Evolutionary conservation across 2,888 invertebrate genomes (phyloP).

Genomic region (Leptinotarsa peninsularis): DNA sequence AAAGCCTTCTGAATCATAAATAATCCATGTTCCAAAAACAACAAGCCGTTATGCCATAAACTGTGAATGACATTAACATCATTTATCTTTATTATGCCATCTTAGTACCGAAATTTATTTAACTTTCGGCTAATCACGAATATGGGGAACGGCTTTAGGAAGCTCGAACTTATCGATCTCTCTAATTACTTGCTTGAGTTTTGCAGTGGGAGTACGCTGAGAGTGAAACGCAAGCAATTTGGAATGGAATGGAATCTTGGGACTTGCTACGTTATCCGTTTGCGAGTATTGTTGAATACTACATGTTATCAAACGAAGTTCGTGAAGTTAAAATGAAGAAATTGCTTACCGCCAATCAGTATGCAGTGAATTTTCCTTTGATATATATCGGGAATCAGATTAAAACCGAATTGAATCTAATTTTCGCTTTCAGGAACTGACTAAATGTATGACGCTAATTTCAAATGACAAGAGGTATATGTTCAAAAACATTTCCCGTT

Average conservation of each 20-base stretch:
- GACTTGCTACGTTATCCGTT: background rate
- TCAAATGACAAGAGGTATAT: no score
- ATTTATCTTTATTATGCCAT: slow-evolving; percentile 46
- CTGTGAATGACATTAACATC: slow-evolving; percentile 45
- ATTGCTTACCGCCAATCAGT: background rate
- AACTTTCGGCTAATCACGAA: slow-evolving; percentile 43
- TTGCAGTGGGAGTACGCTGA: slow-evolving; percentile 11
- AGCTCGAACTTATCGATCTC: slow-evolving; percentile 39
- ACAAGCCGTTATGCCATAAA: slow-evolving; percentile 38
- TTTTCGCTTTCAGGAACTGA: no score
- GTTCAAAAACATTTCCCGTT: no score
- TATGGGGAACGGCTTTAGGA: slow-evolving; percentile 36
- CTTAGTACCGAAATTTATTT: slow-evolving; percentile 43
- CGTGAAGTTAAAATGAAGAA: background rate
- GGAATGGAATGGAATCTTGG: slow-evolving; percentile 14
- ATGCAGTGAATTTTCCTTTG: background rate
- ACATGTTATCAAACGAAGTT: background rate
- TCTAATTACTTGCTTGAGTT: slow-evolving; percentile 35
- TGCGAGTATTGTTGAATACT: background rate
- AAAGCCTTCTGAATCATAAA: slow-evolving; percentile 30
- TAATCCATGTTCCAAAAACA: slow-evolving; percentile 37
- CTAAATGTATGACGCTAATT: no score
- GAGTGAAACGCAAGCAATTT: slow-evolving; percentile 16
- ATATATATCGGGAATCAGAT: no score
- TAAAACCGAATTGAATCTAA: no score